Evolutionary conservation across 2,797 vertebrate species (phyloP), one percentile per base, ranked within the genome.

Genomic region (Hylomyscus alleni): DNA sequence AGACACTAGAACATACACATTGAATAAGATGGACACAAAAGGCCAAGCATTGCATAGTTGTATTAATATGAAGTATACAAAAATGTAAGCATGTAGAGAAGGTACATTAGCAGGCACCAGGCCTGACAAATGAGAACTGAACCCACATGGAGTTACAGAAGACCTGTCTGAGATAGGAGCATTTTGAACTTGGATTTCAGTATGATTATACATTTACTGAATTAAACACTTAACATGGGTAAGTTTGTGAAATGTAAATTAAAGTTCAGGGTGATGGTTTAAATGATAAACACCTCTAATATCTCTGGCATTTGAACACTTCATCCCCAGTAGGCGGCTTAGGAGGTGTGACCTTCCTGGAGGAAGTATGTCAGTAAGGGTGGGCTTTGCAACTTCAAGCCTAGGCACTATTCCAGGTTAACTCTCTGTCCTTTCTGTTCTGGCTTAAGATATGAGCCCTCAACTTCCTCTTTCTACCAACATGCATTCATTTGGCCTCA

Each of bases 161-260:
- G 11, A 67, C 75, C n/a, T 76, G 80, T 93, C 50, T 22, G 37
- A 62, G 69, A 72, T 40, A 19, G n/a, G 76, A 65, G 31, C 44
- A 31, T 93, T 82, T 54, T 94, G 47, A 83, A 89, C 83, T 82
- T 86, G 40, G 40, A 58, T 80, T 95, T 82, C 76, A 15, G 54
- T 78, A 37, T 84, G 8, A n/a, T 77, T 92, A 3, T 91, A 13
- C 56, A 62, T 62, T 95, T 90, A 76, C 14, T 92, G 80, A 93
- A 82, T 86, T 92, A 31, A 54, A 76, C 4, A 37, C 56, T 78
- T 78, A 92, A 31, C 40, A 50, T 90, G 9, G 15, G 7, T 95
- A 22, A 69, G 78, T 91, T 93, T 91, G 17, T 90, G 29, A 58
- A 89, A 47, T 82, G 37, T 92, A 94, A 76, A 72, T 60, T 11